These are phyloP conservation scores for Smithornis capensis DNA, from an alignment of 2,113 vertebrate genomes.

Conservation along the genomic window DNA sequence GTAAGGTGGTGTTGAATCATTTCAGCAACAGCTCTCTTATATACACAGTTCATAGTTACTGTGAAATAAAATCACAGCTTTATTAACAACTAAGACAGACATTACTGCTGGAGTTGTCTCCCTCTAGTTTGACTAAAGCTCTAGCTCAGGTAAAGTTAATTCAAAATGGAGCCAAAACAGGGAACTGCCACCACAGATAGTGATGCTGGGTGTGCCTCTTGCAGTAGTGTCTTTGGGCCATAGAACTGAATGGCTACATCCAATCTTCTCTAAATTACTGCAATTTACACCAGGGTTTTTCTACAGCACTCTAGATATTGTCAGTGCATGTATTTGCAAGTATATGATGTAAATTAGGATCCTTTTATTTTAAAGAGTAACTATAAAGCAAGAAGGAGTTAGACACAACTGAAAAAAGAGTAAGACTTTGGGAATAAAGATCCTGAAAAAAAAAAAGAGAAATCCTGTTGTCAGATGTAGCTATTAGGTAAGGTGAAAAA, in stretches of 20 bases:
- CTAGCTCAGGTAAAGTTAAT: neutral
- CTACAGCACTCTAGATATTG: neutral
- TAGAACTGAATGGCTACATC: neutral
- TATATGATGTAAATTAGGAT: neutral
- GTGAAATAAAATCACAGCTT: neutral
- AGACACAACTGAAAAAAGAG: neutral
- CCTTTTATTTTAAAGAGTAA: neutral
- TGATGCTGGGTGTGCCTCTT: neutral
- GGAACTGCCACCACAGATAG: fast-evolving
- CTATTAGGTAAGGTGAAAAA: neutral
- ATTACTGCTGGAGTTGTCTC: neutral
- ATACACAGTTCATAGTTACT: neutral
- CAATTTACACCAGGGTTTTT: neutral
- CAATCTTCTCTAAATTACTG: neutral
- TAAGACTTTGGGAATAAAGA: neutral
- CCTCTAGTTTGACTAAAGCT: neutral
- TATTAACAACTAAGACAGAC: neutral
- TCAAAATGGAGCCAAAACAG: neutral
- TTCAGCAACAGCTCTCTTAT: neutral
- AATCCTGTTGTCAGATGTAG: neutral
- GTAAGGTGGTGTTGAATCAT: neutral
- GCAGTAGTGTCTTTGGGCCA: neutral
- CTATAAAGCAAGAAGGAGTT: neutral
- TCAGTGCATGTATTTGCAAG: neutral
- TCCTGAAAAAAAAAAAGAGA: neutral